Conservation (phyloP, 92 coral and sea anemone genomes). For the Metridium senile region DNA sequence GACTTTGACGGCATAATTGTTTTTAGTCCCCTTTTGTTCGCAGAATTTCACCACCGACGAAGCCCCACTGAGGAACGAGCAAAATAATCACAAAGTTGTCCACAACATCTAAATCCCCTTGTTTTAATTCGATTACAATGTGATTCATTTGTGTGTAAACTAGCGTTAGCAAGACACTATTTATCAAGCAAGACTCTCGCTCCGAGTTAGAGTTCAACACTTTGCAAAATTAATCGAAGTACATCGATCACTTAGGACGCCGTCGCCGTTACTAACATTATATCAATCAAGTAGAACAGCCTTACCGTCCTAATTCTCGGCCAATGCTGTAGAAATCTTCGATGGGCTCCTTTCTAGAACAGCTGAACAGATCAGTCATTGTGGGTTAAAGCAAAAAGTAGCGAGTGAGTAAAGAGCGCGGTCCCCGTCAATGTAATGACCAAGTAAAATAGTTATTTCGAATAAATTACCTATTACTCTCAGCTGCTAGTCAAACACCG, state of each 20-base stretch:
- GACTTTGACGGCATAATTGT: conserved; percentile 84
- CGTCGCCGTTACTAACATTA: neutral
- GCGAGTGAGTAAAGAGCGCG: neutral
- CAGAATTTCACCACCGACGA: conserved; percentile 86
- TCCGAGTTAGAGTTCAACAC: neutral
- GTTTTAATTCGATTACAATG: neutral
- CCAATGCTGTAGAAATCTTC: conserved; percentile 75
- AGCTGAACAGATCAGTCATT: conserved; percentile 69
- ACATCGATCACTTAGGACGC: conserved; percentile 13
- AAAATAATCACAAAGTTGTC: neutral
- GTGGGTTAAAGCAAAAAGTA: neutral
- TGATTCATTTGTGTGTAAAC: too few species aligned
- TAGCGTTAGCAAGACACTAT: too few species aligned
- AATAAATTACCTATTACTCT: conserved; percentile 86
- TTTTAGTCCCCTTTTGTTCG: conserved; percentile 77
- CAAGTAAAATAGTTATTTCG: conserved; percentile 70
- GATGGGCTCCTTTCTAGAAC: conserved; percentile 80
- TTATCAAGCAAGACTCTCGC: too few species aligned
- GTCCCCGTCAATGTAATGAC: conserved; percentile 19
- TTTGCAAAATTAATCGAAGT: neutral
- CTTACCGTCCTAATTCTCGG: conserved; percentile 80
- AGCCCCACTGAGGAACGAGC: conserved; percentile 79
- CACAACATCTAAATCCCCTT: neutral
- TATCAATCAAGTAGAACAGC: neutral
- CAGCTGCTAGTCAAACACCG: conserved; percentile 31